A percentile compares a stretch with the other conserved stretches of the same genome.
phyloP scores from a whole-genome alignment of 1,140 invertebrate species.

The Contarinia nasturtii region DNA sequence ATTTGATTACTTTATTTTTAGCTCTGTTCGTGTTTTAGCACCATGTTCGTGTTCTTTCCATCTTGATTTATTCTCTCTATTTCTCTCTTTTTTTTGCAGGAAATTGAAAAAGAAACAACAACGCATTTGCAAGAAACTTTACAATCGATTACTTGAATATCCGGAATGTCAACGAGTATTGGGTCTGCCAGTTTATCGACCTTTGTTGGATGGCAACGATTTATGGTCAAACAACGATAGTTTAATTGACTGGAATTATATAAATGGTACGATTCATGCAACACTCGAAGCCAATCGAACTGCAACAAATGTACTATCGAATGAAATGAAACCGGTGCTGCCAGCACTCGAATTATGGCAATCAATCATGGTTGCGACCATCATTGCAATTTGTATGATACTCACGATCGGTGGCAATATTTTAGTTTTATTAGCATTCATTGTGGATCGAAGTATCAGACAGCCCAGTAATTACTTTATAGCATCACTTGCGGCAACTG shows the following conservation, averaged over 20 bases:
- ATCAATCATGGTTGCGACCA: constrained; percentile 78
- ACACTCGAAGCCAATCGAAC: neutral
- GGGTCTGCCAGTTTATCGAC: constrained; percentile 12
- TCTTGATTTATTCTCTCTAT: neutral
- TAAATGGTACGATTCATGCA: neutral
- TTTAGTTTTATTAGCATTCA: constrained; percentile 87
- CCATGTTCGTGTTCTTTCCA: neutral
- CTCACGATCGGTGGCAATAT: constrained; percentile 91
- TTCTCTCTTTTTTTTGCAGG: constrained; percentile 30
- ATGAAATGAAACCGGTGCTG: constrained; percentile 34
- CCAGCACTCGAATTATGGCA: constrained; percentile 82
- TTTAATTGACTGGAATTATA: neutral
- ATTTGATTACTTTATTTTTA: neutral
- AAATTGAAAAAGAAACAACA: constrained; percentile 41
- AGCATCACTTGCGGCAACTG: constrained; percentile 91
- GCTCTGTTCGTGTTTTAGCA: too few relatives aligned
- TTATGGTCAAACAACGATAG: neutral
- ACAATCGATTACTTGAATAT: constrained; percentile 33
- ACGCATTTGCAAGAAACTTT: constrained; percentile 41
- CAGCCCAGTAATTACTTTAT: constrained; percentile 99
- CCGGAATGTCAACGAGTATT: constrained; percentile 37
- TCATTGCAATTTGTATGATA: constrained; percentile 72
- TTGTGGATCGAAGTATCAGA: constrained; percentile 89
- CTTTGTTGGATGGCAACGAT: constrained; percentile 10
- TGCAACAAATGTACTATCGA: constrained; percentile 7